Evolutionary conservation across 2,888 invertebrate species (phyloP).

Genomic region (Cremastobaeus sp.): DNA sequence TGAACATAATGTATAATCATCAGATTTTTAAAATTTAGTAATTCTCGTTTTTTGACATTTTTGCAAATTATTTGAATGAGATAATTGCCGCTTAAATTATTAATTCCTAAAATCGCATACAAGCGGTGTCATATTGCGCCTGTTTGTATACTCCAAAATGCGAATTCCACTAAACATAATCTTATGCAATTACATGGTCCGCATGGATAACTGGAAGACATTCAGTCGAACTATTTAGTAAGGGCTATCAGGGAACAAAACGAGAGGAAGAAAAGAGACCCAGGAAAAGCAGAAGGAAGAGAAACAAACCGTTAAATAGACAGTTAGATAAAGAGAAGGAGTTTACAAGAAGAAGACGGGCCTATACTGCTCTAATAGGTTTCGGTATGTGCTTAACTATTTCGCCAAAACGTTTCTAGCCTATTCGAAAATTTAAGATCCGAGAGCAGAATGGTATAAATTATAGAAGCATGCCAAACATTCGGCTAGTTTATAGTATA

Average conservation of each 20-base stretch:
- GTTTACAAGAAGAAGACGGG: conserved; percentile 27
- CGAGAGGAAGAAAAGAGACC: conserved; percentile 23
- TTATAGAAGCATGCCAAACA: conserved; percentile 71
- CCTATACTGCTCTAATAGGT: conserved; percentile 31
- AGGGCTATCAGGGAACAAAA: conserved; percentile 59
- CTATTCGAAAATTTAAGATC: conserved; percentile 62
- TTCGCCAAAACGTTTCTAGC: conserved; percentile 65
- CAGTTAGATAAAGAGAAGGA: conserved; percentile 30
- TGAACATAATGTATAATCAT: no score
- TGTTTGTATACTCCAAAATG: conserved; percentile 61
- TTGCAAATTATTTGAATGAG: no score
- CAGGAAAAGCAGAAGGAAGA: conserved; percentile 19
- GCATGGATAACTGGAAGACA: conserved; percentile 63
- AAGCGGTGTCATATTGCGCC: conserved; percentile 54
- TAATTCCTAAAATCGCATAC: conserved; percentile 61
- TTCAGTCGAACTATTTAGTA: conserved; percentile 70
- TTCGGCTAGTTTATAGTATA: conserved; percentile 70
- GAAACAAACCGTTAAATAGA: conserved; percentile 40
- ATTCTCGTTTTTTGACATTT: no score
- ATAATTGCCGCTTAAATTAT: conserved; percentile 57
- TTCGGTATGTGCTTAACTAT: conserved; percentile 69
- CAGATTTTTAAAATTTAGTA: no score
- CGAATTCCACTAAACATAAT: conserved; percentile 68
- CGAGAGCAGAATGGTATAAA: conserved; percentile 67
- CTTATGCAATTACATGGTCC: conserved; percentile 65